Conservation (phyloP, 2,888 invertebrate species). For the Eilema sororculum region DNA sequence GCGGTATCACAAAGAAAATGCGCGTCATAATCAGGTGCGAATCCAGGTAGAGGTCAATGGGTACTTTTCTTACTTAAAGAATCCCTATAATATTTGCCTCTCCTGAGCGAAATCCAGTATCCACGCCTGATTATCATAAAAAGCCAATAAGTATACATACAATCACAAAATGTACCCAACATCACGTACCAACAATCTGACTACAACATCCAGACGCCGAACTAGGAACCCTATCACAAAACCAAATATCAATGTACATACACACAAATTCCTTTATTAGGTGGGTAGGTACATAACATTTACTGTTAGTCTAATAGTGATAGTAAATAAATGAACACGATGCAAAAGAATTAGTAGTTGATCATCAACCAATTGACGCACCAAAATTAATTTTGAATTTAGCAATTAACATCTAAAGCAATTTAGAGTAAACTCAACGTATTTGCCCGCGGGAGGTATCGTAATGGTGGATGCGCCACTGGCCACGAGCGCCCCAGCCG, state of each 20-base stretch:
- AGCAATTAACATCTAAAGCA: constrained; percentile 75
- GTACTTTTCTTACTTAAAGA: not conserved
- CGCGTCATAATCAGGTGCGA: constrained; percentile 19
- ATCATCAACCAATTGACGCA: constrained; percentile 36
- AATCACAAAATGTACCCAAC: constrained; percentile 84
- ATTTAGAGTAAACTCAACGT: constrained; percentile 75
- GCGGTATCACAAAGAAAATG: constrained; percentile 30
- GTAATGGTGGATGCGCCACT: constrained; percentile 87
- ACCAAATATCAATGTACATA: constrained; percentile 20
- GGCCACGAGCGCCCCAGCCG: constrained; percentile 89
- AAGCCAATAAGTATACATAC: constrained; percentile 32
- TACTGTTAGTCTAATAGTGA: constrained; percentile 48
- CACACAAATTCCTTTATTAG: constrained; percentile 48
- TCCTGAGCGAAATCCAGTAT: not conserved
- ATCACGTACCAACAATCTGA: constrained; percentile 75
- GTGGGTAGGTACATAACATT: constrained; percentile 26
- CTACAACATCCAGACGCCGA: constrained; percentile 58
- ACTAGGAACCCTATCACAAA: constrained; percentile 17
- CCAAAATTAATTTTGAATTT: constrained; percentile 38
- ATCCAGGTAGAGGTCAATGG: not conserved
- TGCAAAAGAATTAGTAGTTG: constrained; percentile 36
- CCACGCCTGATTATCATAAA: constrained; percentile 14
- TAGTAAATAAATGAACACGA: constrained; percentile 21
- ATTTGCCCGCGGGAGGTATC: constrained; percentile 58
- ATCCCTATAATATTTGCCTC: not conserved